These are phyloP conservation scores for Lysiphlebus fabarum DNA, from an alignment of 1,140 invertebrate genomes.

Conservation along the genomic window DNA sequence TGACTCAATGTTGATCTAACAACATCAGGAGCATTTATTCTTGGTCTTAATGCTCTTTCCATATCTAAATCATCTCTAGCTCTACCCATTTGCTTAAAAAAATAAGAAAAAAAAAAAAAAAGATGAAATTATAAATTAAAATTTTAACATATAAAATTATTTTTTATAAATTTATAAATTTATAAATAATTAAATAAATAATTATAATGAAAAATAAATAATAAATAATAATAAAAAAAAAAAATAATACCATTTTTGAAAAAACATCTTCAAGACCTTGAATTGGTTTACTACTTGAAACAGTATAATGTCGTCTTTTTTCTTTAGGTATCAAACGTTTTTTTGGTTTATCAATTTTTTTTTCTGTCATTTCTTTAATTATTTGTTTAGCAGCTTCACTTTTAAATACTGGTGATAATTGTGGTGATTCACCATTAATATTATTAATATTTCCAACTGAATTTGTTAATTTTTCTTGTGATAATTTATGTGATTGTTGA, in stretches of 20 bases:
- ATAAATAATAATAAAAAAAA: conserved; percentile 20
- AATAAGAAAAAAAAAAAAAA: neutral
- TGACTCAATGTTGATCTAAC: conserved; percentile 73
- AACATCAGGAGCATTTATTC: conserved; percentile 77
- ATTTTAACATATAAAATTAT: conserved; percentile 10
- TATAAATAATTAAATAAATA: neutral
- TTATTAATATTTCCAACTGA: conserved; percentile 31
- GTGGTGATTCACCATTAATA: conserved; percentile 31
- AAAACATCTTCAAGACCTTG: conserved; percentile 46
- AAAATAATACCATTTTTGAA: conserved; percentile 47
- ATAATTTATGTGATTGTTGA: conserved; percentile 33
- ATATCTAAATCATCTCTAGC: conserved; percentile 83
- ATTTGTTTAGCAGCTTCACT: conserved; percentile 81
- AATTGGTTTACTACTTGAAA: conserved; percentile 66
- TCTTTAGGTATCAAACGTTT: conserved; percentile 70
- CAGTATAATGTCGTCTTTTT: conserved; percentile 82
- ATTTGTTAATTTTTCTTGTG: conserved; percentile 52
- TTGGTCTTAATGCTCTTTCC: conserved; percentile 70
- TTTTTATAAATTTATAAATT: neutral
- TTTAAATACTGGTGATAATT: conserved; percentile 69
- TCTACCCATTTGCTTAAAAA: conserved; percentile 57
- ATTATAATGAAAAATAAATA: neutral
- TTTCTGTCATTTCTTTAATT: conserved; percentile 74
- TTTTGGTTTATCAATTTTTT: conserved; percentile 47
- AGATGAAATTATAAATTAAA: neutral